These are phyloP conservation scores for Plectropomus leopardus DNA, from an alignment of 2,113 vertebrate genomes.

Conservation along the genomic window DNA sequence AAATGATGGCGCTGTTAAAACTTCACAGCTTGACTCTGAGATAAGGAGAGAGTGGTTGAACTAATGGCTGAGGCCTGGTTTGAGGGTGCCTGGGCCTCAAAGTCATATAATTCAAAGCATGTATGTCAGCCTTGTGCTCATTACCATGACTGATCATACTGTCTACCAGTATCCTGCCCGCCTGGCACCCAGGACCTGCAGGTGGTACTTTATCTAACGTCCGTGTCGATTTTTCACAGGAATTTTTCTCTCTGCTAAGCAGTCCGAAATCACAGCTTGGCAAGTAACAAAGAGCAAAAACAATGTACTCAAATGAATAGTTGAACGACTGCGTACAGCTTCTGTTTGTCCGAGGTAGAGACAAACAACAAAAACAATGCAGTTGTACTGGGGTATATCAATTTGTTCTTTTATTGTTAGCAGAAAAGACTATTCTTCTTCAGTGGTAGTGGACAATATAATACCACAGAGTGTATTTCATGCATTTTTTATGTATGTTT, in stretches of 20 bases:
- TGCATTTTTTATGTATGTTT: constrained; percentile 39
- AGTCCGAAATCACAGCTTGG: constrained; percentile 58
- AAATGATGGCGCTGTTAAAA: constrained; percentile 77
- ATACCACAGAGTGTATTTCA: constrained; percentile 42
- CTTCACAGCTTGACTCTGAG: constrained; percentile 78
- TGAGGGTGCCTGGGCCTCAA: constrained; percentile 69
- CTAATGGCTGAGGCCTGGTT: constrained; percentile 74
- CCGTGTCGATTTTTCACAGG: constrained; percentile 78
- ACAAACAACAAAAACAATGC: constrained; percentile 46
- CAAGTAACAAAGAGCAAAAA: constrained; percentile 55
- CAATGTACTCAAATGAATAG: constrained; percentile 59
- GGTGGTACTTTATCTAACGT: constrained; percentile 85
- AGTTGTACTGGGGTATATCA: constrained; percentile 44
- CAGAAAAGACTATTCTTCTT: constrained; percentile 26
- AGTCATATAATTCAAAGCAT: constrained; percentile 79
- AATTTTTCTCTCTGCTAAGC: constrained; percentile 64
- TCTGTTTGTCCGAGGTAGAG: constrained; percentile 43
- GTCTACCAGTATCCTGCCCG: constrained; percentile 85
- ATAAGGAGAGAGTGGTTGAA: constrained; percentile 77
- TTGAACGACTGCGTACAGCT: constrained; percentile 46
- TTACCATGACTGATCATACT: constrained; percentile 87
- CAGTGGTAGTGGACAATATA: constrained; percentile 33
- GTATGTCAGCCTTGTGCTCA: constrained; percentile 81
- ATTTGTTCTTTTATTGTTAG: constrained; percentile 47
- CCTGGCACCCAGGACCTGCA: constrained; percentile 85